Conservation (phyloP, 2,797 vertebrate genomes). For the Onychomys torridus region DNA sequence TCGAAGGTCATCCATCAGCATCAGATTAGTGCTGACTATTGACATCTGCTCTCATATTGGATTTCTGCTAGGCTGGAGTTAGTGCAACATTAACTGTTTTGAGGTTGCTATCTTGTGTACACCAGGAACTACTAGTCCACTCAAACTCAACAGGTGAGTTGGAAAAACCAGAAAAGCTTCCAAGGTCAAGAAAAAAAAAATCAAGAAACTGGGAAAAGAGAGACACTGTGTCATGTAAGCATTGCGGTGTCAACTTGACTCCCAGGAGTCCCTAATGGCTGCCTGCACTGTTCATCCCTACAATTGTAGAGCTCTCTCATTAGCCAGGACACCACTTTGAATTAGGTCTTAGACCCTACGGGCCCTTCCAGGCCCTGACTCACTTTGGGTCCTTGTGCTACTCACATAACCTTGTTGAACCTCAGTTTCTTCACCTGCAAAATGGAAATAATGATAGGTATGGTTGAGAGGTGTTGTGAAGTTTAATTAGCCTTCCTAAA, state of each 20-base stretch:
- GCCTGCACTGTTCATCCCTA: background rate
- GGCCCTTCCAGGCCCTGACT: slow-evolving; percentile 31
- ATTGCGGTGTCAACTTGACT: background rate
- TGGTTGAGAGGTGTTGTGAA: slow-evolving; percentile 30
- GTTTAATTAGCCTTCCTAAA: slow-evolving; percentile 77
- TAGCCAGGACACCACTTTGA: background rate
- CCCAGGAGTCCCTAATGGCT: background rate
- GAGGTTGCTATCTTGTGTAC: background rate
- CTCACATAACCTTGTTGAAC: slow-evolving; percentile 64
- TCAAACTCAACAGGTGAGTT: background rate
- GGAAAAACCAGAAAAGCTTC: background rate
- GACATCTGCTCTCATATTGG: background rate
- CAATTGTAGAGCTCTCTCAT: background rate
- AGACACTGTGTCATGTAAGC: background rate
- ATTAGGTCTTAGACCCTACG: background rate
- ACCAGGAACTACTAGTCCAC: background rate
- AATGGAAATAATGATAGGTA: slow-evolving; percentile 71
- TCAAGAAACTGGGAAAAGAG: background rate
- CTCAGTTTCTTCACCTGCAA: slow-evolving; percentile 63
- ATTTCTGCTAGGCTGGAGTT: background rate
- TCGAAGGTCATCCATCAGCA: background rate
- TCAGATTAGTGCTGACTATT: background rate
- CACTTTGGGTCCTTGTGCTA: background rate
- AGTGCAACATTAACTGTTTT: background rate
- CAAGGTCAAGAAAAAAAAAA: background rate